Base-by-base conservation (phyloP, 2,113 vertebrate genomes). In the Riparia riparia region DNA sequence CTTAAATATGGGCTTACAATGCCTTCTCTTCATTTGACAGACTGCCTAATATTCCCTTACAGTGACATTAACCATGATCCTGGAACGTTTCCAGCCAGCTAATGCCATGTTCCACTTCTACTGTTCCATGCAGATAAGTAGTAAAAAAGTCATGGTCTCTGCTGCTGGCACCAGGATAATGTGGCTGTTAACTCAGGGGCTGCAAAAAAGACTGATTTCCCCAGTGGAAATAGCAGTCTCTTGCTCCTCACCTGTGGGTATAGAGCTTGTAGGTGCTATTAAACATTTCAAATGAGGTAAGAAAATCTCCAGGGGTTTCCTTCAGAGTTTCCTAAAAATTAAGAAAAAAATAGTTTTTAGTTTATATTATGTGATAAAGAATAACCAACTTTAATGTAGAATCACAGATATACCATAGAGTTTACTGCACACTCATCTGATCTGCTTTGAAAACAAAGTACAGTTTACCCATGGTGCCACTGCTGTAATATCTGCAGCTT, bases 211-310 rank as follows among this genome's bases (percentile, higher is more conserved):
- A 86, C 17, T 78, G 24, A 77, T 63, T 80, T 83, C 19, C 51
- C 64, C 44, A 78, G 26, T 1, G 2, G 22, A 57, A 42, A 45
- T 39, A 87, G 69, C 20, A 91, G 54, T 41, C 60, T 84, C 93
- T 86, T 92, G 60, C 49, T 94, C 78, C 98, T 98, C 95, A 99
- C 99, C 99, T 99, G 98, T 99, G 99, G 37, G 99, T 99, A 96
- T 99, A 99, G 79, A 99, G 98, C 37, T 99, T 98, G 89, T 99
- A 99, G 42, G 98, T 99, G 79, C 97, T 97, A 97, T 99, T 99
- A 97, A 99, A 99, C 98, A 99, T 99, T 98, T 99, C 98, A 97
- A 99, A 99, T 28, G 96, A 98, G 93, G 99, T 98, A 74, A 99
- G 98, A 97, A 99, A 99, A 96, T 93, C 98, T 18, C 34, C 24